phyloP scores from a whole-genome alignment of 92 coral and sea anemone genomes.

The Plumapathes pennacea region DNA sequence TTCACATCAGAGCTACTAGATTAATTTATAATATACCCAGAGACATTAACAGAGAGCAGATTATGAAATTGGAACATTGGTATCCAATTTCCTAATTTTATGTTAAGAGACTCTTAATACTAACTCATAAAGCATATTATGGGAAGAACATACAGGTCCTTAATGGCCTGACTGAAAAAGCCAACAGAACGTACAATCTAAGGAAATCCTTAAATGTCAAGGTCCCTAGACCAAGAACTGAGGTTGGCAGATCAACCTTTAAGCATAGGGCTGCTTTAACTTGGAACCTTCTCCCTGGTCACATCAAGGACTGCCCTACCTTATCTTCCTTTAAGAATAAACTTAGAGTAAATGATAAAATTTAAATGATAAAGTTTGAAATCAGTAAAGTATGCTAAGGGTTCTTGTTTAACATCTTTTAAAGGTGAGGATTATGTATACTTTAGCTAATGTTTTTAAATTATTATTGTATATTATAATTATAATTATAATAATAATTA shows the following conservation, averaged over 20 bases:
- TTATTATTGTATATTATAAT: neutral
- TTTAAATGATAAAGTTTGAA: neutral
- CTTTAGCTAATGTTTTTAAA: neutral
- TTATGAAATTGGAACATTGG: conserved; percentile 10
- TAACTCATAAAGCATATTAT: conserved; percentile 5
- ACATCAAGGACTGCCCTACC: conserved; percentile 2
- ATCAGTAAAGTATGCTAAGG: conserved; percentile 1
- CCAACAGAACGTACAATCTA: neutral
- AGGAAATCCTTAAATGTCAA: conserved; percentile 18
- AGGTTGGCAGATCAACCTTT: conserved; percentile 22
- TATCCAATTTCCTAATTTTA: conserved; percentile 4
- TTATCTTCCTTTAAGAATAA: conserved; percentile 3
- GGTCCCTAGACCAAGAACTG: conserved; percentile 19
- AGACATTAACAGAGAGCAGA: neutral
- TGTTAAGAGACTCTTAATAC: conserved; percentile 11
- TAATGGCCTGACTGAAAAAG: conserved; percentile 5
- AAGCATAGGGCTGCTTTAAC: conserved; percentile 23
- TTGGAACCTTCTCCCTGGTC: conserved; percentile 30
- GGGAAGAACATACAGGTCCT: neutral
- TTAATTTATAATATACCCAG: conserved; percentile 3
- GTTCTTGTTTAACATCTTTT: neutral
- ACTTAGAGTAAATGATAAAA: conserved; percentile 1
- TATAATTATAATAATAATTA: neutral
- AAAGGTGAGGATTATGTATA: neutral
- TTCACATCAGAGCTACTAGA: conserved; percentile 21